Conservation (phyloP, 2,888 invertebrate species). For the Epinotia bilunana region DNA sequence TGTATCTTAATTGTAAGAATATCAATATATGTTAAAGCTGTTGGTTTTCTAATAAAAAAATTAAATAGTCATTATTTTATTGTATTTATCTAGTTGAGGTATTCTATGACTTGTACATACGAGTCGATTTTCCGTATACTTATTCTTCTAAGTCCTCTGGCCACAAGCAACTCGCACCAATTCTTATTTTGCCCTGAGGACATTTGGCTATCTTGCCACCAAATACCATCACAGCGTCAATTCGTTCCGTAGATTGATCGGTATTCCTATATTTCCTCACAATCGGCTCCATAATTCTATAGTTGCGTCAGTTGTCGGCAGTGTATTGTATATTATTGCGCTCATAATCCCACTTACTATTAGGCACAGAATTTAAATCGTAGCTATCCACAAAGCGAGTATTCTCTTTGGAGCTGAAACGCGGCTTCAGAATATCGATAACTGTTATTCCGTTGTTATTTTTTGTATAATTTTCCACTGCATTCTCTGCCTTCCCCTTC, state of each 20-base stretch:
- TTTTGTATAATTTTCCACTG: neutral
- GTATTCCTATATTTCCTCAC: conserved; percentile 2
- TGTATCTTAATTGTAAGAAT: too few relatives aligned
- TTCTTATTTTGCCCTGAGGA: neutral
- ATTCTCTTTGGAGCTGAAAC: neutral
- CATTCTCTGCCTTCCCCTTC: too few relatives aligned
- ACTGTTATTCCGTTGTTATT: neutral
- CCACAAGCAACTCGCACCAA: neutral
- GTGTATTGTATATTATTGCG: conserved; percentile 5
- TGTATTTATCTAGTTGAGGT: too few relatives aligned
- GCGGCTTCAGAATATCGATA: neutral
- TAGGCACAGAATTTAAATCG: neutral
- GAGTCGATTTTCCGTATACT: neutral
- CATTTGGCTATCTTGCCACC: neutral
- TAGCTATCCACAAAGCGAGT: neutral
- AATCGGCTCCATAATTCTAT: neutral
- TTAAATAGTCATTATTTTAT: too few relatives aligned
- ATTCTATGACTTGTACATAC: too few relatives aligned
- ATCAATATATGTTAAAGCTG: too few relatives aligned
- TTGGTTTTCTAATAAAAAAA: too few relatives aligned
- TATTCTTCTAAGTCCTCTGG: neutral
- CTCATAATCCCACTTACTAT: neutral
- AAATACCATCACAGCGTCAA: neutral
- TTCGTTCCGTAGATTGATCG: neutral
- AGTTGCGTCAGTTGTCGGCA: neutral